Conservation (phyloP, 2,113 vertebrate genomes). For the Oreochromis aureus region DNA sequence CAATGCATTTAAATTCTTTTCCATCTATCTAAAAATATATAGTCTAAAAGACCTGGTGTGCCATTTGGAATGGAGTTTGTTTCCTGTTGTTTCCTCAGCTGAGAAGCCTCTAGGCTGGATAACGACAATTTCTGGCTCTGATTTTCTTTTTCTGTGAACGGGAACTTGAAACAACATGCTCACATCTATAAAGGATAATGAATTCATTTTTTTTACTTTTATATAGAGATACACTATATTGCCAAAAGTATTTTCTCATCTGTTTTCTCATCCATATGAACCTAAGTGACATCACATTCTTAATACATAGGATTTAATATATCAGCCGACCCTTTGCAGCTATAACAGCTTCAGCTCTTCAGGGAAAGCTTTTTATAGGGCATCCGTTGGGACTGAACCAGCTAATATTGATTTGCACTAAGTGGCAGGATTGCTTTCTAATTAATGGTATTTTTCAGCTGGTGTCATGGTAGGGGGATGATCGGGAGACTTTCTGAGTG, state of each 20-base stretch:
- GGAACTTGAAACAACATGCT: not conserved
- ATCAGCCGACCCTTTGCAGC: not conserved
- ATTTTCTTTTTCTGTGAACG: not conserved
- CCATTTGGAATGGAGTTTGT: not conserved
- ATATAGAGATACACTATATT: not conserved
- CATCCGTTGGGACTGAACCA: not conserved
- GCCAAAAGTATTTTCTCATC: not conserved
- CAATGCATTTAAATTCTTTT: not conserved
- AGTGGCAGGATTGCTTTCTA: not conserved
- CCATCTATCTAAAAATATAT: not conserved
- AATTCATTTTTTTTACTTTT: not conserved
- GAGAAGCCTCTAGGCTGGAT: not conserved
- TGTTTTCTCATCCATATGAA: not conserved
- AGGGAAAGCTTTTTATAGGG: not conserved
- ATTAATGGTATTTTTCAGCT: not conserved
- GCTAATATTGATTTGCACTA: not conserved
- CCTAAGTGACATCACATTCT: not conserved
- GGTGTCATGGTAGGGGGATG: not conserved
- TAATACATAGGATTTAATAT: not conserved
- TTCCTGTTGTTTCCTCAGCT: not conserved
- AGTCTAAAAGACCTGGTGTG: not conserved
- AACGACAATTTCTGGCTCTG: accelerated
- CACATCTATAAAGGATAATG: accelerated
- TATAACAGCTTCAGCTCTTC: not conserved
- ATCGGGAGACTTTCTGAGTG: not conserved